Percentiles rank a stretch among this genome's conserved stretches.
Conservation (phyloP, 2,113 vertebrate genomes). For the Pluvianellus socialis region DNA sequence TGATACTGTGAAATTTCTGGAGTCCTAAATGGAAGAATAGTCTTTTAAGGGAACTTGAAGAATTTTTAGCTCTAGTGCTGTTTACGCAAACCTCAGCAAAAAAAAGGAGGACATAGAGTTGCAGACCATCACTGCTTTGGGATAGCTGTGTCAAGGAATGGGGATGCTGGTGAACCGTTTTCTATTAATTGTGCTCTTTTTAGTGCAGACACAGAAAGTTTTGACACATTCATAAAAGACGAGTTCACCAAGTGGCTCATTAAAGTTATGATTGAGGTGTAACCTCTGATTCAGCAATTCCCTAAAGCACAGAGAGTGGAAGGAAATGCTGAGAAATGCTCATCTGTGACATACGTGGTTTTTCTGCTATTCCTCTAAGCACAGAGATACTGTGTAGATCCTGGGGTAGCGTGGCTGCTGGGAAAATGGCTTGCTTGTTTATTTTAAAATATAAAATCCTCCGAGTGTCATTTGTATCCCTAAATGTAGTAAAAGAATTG, state of each 20-base stretch:
- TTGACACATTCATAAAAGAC: not conserved
- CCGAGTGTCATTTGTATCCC: not conserved
- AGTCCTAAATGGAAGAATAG: not conserved
- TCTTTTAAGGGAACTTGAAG: not conserved
- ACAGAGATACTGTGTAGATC: not conserved
- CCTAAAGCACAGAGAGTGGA: not conserved
- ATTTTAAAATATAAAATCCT: not conserved
- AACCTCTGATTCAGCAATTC: slow-evolving; percentile 2
- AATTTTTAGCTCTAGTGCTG: not conserved
- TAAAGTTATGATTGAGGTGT: not conserved
- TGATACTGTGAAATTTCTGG: not conserved
- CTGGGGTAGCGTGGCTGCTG: not conserved
- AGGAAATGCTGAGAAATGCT: slow-evolving; percentile 5
- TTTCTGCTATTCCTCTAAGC: not conserved
- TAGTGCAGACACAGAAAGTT: not conserved
- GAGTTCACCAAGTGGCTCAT: not conserved
- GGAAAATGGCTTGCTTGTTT: not conserved
- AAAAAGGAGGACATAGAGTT: not conserved
- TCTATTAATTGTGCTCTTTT: not conserved
- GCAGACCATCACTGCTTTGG: not conserved
- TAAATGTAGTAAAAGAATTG: not conserved
- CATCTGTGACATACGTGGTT: not conserved
- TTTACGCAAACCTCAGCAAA: not conserved
- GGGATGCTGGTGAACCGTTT: not conserved
- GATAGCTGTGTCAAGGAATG: not conserved